Evolutionary conservation across 2,797 vertebrate genomes (phyloP), one percentile per base, ranked within the genome.

Genomic region (Nyctibius grandis): DNA sequence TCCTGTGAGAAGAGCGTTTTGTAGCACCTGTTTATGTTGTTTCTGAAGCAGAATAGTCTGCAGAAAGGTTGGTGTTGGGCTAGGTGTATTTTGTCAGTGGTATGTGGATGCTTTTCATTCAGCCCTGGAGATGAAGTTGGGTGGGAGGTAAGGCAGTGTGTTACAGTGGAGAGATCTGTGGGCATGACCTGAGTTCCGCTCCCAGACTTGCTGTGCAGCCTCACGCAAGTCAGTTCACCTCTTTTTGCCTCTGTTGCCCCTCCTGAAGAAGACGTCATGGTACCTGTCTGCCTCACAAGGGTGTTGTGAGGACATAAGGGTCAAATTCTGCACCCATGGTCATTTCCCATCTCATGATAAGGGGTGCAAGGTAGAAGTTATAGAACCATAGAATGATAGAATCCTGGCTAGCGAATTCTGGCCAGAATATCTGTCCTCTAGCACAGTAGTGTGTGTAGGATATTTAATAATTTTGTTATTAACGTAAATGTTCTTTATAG

Each of bases 271-370:
- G 60, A 60, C 59, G 56, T 28, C 72, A 26, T 21, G 40, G 40
- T 82, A 85, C n/a, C 15, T 79, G n/a, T 75, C 81, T 95, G 91
- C 89, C 78, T 94, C 84, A 87, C 84, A 59, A 34, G 78, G 48
- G 22, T 77, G 34, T 63, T 92, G 72, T 88, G 95, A 93, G 86
- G 78, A 44, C 45, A 21, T n/a, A 76, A 87, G 70, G 64, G 40
- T 61, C 77, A 84, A 69, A 78, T 79, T 90, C 70, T 76, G 70
- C 38, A 47, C 29, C 54, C 19, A 8, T 9, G 31, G 31, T 78
- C 63, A 61, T 72, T 91, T 60, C 20, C 53, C n/a, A 31, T 33
- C 33, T 78, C 56, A 36, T 61, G 31, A 36, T 69, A 59, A 75
- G 16, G n/a, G 33, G 47, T 93, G 25, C 67, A 81, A 59, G 48